These are phyloP conservation scores for Lathronympha strigana DNA, from an alignment of 2,888 invertebrate species.

Conservation along the genomic window DNA sequence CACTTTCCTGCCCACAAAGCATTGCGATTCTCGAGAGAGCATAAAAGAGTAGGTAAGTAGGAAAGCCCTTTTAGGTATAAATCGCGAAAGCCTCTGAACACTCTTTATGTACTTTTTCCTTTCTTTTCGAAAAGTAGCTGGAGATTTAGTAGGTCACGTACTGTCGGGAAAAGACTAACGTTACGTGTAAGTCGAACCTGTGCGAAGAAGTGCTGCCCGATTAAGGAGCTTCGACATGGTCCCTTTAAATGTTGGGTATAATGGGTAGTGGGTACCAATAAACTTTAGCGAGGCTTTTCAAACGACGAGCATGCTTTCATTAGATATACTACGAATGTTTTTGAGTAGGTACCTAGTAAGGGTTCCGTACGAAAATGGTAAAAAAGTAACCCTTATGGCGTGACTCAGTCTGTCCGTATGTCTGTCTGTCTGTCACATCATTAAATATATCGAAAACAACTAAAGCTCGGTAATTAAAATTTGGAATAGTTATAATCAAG, in stretches of 20 bases:
- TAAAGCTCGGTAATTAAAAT: no score
- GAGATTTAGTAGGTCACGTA: constrained; percentile 40
- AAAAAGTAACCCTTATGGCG: no score
- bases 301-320: no score
- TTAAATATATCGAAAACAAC: no score
- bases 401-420: no score
- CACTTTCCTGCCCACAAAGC: constrained; percentile 16
- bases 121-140: constrained; percentile 37
- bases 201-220: constrained; percentile 19
- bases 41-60: constrained; percentile 38
- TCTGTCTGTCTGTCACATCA: no score
- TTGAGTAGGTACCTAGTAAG: no score
- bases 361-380: no score
- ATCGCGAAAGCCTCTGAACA: constrained; percentile 36
- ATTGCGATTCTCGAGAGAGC: constrained; percentile 24
- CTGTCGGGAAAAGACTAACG: constrained; percentile 23
- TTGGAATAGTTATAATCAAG: no score
- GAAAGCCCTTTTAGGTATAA: constrained; percentile 34
- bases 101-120: constrained; percentile 34
- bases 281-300: no score
- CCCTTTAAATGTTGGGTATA: constrained; percentile 11
- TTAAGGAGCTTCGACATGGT: constrained; percentile 14
- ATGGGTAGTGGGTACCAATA: no score
- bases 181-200: constrained; percentile 31
- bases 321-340: no score